Base-by-base conservation (phyloP, 2,113 vertebrate genomes). In the Epinephelus cyanopodus region DNA sequence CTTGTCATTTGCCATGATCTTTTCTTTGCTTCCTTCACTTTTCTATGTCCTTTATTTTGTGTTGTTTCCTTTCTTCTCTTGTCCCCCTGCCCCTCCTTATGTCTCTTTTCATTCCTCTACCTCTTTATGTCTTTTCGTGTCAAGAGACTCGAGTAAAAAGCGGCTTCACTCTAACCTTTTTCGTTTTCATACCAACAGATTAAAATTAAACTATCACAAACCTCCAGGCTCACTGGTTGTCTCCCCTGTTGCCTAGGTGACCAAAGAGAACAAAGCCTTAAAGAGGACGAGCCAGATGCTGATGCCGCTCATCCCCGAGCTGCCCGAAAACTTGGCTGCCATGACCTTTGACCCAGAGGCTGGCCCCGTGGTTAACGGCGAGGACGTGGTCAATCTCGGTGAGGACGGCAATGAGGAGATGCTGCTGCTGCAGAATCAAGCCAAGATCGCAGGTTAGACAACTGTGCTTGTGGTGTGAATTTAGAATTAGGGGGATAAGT, bases 201-300 rank as follows among this genome's bases (percentile, higher is more conserved):
- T 25, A 19, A 23, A 72, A 21, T 29, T 2, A 4, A 50, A 50
- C 19, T 12, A 39, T 33, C 21, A 45, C 6, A 9, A 14, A 37
- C 39, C 57, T 62, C 29, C 45, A 19, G 10, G 1, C 54, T 21
- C 25, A 15, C 62, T 54, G 5, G 11, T 19, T 2, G 0, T 52
- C 68, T 68, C 57, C 79, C 58, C 19, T 73, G 69, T 92, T 57
- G 52, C 60, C 64, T 87, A 96, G 96, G 86, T 96, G 52, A 93
- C 91, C 77, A 94, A 89, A 81, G 95, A 96, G 84, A 96, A 96
- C 76, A 89, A 79, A 39, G 66, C 39, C 13, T 87, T 96, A 90
- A 95, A 96, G 90, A 87, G 93, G 58, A 83, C 79, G 88, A 96
- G 96, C 85, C 85, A 87, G 70, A 92, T 86, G 50, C 33, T 95